Evolutionary conservation across 2,888 invertebrate species (phyloP), one percentile per base, ranked within the genome.

Genomic region (Thereva unica): DNA sequence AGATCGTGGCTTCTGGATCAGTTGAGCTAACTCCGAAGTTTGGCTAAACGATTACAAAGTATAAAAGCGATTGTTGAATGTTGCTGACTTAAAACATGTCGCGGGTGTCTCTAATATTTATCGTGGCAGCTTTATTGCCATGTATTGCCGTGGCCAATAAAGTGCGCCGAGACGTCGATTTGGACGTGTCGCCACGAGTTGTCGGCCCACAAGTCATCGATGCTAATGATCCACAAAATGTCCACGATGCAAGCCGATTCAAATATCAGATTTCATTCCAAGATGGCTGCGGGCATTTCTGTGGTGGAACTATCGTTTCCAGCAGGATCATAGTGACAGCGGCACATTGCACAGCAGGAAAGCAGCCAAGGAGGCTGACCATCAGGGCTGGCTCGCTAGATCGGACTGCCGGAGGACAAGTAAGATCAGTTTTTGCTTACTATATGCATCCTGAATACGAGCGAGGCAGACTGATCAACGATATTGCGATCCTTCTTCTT

Each of bases 301-400:
- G 53, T n/a, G 53, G 53, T 6, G 53, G 53, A n/a, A 23, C 53
- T 3, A 53, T 53, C 7, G 10, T 53, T 38, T 53, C 53, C 8
- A 10, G 10, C 6, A 10, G 53, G n/a, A 4, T 53, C 4, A 23
- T 53, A 6, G 4, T 53, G 2, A 53, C 53, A 3, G 53, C 53
- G 4, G 53, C 53, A 12, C 53, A 53, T 38, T 53, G 53, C 23
- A 23, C 38, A 2, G 4, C 5, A 6, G 10, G 38, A 1, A 53
- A 5, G 4, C 38, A 53, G 5, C 53, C 53, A 4, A 37, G 10
- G 6, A 9, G n/a, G n/a, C 8, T 53, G 5, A n/a, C n/a, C 7
- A 23, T 53, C 4, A 53, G 38, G 37, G 53, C 53, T 5, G 53
- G 53, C 4, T 10, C 10, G 0, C 37, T 10, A 4, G 53, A 53